These are phyloP conservation scores for Rhinella marina DNA, from an alignment of 2,797 vertebrate species.

Conservation along the genomic window DNA sequence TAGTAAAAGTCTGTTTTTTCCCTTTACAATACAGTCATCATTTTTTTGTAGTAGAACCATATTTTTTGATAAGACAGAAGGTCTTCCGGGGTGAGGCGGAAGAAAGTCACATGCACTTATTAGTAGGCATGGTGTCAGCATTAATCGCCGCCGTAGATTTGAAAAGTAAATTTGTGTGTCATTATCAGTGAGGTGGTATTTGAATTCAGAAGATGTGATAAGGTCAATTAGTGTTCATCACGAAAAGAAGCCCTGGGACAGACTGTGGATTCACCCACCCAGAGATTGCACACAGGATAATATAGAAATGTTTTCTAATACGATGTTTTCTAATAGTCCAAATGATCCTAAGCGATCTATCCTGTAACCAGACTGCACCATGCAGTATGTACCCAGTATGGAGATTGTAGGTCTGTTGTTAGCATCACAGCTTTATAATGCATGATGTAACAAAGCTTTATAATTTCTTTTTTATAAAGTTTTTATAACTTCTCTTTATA, in stretches of 20 bases:
- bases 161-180: constrained; percentile 35
- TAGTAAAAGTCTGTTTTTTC: background rate
- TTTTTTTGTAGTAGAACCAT: background rate
- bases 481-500: no score
- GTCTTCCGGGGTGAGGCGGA: constrained; percentile 16
- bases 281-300: background rate
- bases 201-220: constrained; percentile 42
- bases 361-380: no score
- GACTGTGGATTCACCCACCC: background rate
- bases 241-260: constrained; percentile 16
- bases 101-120: constrained; percentile 23
- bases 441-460: no score
- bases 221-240: constrained; percentile 40
- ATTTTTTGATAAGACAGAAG: constrained; percentile 10
- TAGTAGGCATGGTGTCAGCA: constrained; percentile 42
- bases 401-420: background rate
- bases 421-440: no score
- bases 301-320: background rate
- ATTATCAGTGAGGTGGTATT: constrained; percentile 36
- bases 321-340: no score
- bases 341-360: no score
- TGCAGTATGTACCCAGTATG: no score
- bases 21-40: background rate
- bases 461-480: no score
- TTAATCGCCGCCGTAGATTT: constrained; percentile 12